Conservation (phyloP, 37 sponge, comb jelly and placozoan species). For the Agelas oroides region DNA sequence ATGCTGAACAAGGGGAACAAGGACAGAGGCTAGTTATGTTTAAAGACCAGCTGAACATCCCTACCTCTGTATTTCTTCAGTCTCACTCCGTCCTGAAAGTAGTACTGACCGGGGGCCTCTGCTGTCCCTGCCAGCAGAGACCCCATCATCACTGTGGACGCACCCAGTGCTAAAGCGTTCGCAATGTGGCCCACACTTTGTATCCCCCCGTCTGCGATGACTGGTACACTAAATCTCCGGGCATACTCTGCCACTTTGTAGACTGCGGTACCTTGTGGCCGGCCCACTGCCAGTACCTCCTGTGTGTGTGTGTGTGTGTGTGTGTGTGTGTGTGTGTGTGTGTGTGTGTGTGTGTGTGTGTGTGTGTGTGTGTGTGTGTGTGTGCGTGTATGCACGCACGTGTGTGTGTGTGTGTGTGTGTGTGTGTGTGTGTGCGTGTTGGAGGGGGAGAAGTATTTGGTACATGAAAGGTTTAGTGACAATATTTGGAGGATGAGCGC, state of each 20-base stretch:
- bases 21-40: too few relatives aligned
- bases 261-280: constrained; percentile 95
- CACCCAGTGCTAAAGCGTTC: constrained; percentile 91
- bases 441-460: too few relatives aligned
- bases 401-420: too few relatives aligned
- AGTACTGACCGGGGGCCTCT: constrained; percentile 96
- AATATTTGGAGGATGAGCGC: too few relatives aligned
- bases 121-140: constrained; percentile 93
- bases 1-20: too few relatives aligned
- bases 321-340: constrained; percentile 3
- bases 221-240: constrained; percentile 86
- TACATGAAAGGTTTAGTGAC: too few relatives aligned
- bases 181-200: constrained; percentile 86
- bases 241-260: constrained; percentile 96
- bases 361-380: not conserved
- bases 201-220: constrained; percentile 97
- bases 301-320: constrained; percentile 7
- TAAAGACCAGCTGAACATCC: too few relatives aligned
- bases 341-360: not conserved
- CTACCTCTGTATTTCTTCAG: constrained; percentile 83
- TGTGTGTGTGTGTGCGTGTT: too few relatives aligned
- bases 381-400: too few relatives aligned
- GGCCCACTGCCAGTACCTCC: constrained; percentile 96
- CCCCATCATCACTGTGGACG: constrained; percentile 94
- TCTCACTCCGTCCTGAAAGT: constrained; percentile 83